Base-by-base conservation (phyloP, 53 echinoderm and acorn worm genomes). In the Apostichopus leukothele region DNA sequence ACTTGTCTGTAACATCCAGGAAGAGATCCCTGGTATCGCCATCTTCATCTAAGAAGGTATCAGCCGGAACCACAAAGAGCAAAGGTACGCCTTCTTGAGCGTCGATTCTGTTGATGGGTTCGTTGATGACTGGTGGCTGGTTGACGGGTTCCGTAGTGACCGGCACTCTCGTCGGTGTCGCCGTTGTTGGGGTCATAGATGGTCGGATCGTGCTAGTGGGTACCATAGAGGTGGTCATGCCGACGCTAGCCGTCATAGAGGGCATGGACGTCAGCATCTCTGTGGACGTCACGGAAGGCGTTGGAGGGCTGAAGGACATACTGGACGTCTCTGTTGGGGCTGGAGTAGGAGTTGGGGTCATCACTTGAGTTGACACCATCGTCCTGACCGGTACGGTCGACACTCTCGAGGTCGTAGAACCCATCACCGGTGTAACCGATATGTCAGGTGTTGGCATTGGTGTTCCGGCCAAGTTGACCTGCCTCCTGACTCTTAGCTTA, bases 21-120 rank as follows among this genome's bases (percentile, higher is more conserved):
- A 78, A 25, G 75, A 99, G 89, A 18, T 93, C 67, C 73, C 94
- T 92, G 5, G 99, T 96, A 68, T 96, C 55, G 1, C 99, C 99
- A 86, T 99, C 96, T 86, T 99, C 99, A 93, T 99, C 99, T 75
- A 88, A 74, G 87, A 96, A 99, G 52, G 93, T 93, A 88, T 99
- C 86, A 63, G 84, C 79, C 12, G 92, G 96, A 9, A 99, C 91
- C 18, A 88, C 86, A 90, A 88, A 99, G 73, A 88, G 78, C 23
- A 96, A 80, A 39, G 94, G 89, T 67, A 92, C 91, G 50, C 93
- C 91, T 73, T 91, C 91, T 22, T 59, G 26, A 23, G 92, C 99
- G 74, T 96, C 93, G 14, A 96, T 71, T 5, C 96, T 86, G 52
- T 86, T 86, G 50, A 93, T 68, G 10, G 20, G 53, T 50, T 75